Percentiles rank a stretch among this genome's conserved stretches.
Conservation (phyloP, 2,113 vertebrate species). For the Nannospalax galili region DNA sequence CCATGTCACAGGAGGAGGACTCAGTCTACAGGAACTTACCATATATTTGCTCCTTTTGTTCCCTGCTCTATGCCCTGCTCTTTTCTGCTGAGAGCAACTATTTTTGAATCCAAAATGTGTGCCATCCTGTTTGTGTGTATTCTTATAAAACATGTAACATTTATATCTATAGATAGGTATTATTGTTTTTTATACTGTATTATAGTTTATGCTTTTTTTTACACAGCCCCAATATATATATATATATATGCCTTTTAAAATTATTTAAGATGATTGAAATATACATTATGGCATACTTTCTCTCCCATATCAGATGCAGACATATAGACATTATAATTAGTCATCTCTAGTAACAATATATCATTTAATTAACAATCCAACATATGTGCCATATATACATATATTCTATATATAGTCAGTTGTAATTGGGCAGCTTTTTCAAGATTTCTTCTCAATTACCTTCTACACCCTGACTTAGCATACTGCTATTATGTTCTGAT, state of each 20-base stretch:
- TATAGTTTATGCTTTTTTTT: background rate
- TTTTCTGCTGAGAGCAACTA: background rate
- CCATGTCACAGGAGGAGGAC: background rate
- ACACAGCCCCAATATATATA: background rate
- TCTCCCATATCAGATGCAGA: background rate
- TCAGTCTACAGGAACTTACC: background rate
- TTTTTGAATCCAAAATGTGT: background rate
- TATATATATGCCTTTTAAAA: too few species aligned
- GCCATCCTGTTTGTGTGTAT: background rate
- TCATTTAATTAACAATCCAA: background rate
- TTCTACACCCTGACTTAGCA: background rate
- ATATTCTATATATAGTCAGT: background rate
- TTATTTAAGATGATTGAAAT: background rate
- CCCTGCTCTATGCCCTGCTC: background rate
- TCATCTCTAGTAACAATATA: background rate
- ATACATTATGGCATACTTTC: background rate
- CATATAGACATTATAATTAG: background rate
- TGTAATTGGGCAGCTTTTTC: background rate
- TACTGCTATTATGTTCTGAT: background rate
- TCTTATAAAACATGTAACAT: background rate
- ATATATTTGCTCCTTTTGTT: background rate
- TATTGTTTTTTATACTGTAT: background rate
- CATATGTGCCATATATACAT: background rate
- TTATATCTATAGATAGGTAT: background rate
- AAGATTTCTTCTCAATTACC: background rate